Evolutionary conservation across 2,113 vertebrate species (phyloP), one percentile per base, ranked within the genome.

Genomic region (Balaenoptera acutorostrata): DNA sequence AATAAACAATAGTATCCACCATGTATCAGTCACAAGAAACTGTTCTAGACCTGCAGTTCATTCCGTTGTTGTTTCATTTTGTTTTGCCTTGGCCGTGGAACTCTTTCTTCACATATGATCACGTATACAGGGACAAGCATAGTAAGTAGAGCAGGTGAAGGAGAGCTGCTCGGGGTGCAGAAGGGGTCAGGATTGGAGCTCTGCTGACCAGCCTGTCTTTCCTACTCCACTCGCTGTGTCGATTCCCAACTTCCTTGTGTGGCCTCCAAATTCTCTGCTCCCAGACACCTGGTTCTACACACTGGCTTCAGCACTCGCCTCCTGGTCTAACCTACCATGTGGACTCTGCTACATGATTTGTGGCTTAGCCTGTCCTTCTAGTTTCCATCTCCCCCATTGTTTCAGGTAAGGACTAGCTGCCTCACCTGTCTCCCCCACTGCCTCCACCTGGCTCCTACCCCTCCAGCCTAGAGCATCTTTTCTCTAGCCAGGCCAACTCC

Each of bases 121-220:
- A 69, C 36, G 36, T 11, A n/a, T 36, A 25, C n/a, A 77, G 36
- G 29, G 20, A 20, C 6, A 68, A 57, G 21, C 68, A 61, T 2
- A 21, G 33, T 29, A 64, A 36, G 25, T 1, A 61, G 44, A 59
- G 18, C 27, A 33, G 44, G 31, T 29, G 23, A 57, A 36, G 20
- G 9, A 75, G 41, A 44, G n/a, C 1, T 61, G 23, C 41, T 23
- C 0, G 2, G 20, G 21, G 7, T n/a, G 15, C 55, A 44, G 89
- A 66, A n/a, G 74, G 52, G 7, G 11, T 7, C 8, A 0, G 52
- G 59, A 4, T 1, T 0, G 21, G 15, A 71, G 77, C 4, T 12
- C 49, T 55, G 36, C 7, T 13, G 1, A 6, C 1, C 25, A 11
- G 46, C 39, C 44, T 52, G 41, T 83, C 21, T 71, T 10, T 63